Evolutionary conservation across 2,888 invertebrate species (phyloP).

Genomic region (Thyatira batis): DNA sequence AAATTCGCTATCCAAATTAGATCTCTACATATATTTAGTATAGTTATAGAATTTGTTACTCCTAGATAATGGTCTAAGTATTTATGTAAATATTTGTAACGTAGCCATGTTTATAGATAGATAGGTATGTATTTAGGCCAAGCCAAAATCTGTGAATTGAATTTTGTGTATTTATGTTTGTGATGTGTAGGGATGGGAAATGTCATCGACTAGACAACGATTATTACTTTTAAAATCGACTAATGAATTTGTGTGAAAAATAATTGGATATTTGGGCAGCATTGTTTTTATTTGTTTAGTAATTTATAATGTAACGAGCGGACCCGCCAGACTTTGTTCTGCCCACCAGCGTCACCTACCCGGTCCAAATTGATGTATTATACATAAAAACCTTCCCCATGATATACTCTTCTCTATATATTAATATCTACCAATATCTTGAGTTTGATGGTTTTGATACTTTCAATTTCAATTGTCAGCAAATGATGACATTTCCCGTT

Average conservation of each 20-base stretch:
- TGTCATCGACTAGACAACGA: background rate
- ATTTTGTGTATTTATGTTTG: conserved; percentile 24
- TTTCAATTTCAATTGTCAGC: background rate
- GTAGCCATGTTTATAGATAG: conserved; percentile 16
- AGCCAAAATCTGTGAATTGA: conserved; percentile 64
- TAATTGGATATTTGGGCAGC: too few species aligned
- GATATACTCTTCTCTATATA: too few species aligned
- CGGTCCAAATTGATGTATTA: too few species aligned
- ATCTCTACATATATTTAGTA: conserved; percentile 29
- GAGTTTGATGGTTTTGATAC: too few species aligned
- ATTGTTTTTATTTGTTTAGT: too few species aligned
- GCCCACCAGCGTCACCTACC: too few species aligned
- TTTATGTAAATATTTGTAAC: conserved; percentile 42
- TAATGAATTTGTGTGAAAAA: too few species aligned
- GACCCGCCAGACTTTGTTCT: too few species aligned
- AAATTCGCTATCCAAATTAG: conserved; percentile 23
- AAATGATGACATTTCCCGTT: background rate
- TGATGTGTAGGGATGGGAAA: conserved; percentile 8
- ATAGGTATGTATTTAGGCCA: conserved; percentile 41
- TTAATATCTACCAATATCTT: too few species aligned
- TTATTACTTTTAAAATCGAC: background rate
- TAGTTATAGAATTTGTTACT: conserved; percentile 42
- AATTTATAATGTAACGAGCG: too few species aligned
- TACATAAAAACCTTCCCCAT: too few species aligned
- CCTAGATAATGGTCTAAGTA: conserved; percentile 41